A percentile compares a stretch with the other conserved stretches of the same genome.
These are phyloP conservation scores for Melinopterus prodromus DNA, from an alignment of 2,888 invertebrate genomes.

Conservation along the genomic window DNA sequence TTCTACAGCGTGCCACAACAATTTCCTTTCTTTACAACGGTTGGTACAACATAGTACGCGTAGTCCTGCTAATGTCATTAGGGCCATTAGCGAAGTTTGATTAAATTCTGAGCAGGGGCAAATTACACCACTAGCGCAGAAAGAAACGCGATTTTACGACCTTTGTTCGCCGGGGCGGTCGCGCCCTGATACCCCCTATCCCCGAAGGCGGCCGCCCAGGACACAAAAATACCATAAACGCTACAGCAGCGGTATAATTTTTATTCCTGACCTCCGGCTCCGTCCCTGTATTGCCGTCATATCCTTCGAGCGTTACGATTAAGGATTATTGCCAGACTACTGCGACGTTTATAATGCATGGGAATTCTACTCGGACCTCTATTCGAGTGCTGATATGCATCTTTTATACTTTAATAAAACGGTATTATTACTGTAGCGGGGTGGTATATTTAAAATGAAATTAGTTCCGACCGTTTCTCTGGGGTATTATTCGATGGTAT, in stretches of 20 bases:
- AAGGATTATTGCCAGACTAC: not conserved
- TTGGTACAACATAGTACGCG: not conserved
- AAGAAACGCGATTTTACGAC: not conserved
- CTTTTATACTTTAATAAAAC: not conserved
- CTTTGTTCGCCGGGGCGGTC: not conserved
- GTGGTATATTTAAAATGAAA: not conserved
- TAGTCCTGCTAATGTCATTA: not conserved
- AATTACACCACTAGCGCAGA: not conserved
- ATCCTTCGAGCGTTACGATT: not conserved
- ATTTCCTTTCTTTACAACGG: not conserved
- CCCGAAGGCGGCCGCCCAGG: not conserved
- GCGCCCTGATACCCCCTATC: not conserved
- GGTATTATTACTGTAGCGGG: not conserved
- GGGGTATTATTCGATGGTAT: not conserved
- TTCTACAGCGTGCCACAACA: not conserved
- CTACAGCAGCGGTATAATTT: not conserved
- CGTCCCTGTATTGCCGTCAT: not conserved
- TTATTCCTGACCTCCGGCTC: not conserved
- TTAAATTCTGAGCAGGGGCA: not conserved
- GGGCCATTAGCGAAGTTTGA: not conserved
- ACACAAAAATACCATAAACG: constrained; percentile 4
- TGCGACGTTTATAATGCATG: not conserved
- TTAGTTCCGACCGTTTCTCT: not conserved
- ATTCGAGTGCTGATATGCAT: not conserved
- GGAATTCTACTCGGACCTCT: not conserved